phyloP scores from a whole-genome alignment of 2,888 invertebrate species.

The Pteria penguin region DNA sequence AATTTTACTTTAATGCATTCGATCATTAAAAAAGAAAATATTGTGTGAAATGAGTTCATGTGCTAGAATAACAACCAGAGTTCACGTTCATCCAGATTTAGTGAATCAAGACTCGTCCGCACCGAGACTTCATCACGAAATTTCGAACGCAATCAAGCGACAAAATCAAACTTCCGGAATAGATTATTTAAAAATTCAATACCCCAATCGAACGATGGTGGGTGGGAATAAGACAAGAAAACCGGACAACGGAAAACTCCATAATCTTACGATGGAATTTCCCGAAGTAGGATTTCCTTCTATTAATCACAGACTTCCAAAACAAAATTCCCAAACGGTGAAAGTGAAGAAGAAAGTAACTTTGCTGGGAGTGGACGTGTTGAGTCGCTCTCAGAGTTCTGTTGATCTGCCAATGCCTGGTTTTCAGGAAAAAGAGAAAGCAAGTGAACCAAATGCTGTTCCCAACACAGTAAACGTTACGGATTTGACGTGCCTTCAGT shows the following conservation, averaged over 20 bases:
- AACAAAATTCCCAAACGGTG: neutral
- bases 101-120: neutral
- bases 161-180: slow-evolving; percentile 29
- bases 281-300: slow-evolving; percentile 21
- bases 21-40: no score
- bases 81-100: no score
- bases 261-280: slow-evolving; percentile 27
- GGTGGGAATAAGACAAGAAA: neutral
- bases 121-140: slow-evolving; percentile 24
- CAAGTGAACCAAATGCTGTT: neutral
- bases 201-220: neutral
- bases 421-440: neutral
- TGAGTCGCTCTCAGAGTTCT: slow-evolving; percentile 28
- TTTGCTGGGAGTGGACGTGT: slow-evolving; percentile 4
- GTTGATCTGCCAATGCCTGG: neutral
- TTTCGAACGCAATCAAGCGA: slow-evolving; percentile 31
- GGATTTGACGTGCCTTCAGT: slow-evolving; percentile 30
- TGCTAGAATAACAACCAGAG: neutral
- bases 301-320: slow-evolving; percentile 14
- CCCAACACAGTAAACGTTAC: slow-evolving; percentile 26
- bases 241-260: slow-evolving; percentile 9
- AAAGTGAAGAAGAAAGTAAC: slow-evolving; percentile 4
- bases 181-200: slow-evolving; percentile 13
- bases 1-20: no score
- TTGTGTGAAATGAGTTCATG: neutral